phyloP scores from a whole-genome alignment of 2,113 vertebrate species.

The Channa argus region DNA sequence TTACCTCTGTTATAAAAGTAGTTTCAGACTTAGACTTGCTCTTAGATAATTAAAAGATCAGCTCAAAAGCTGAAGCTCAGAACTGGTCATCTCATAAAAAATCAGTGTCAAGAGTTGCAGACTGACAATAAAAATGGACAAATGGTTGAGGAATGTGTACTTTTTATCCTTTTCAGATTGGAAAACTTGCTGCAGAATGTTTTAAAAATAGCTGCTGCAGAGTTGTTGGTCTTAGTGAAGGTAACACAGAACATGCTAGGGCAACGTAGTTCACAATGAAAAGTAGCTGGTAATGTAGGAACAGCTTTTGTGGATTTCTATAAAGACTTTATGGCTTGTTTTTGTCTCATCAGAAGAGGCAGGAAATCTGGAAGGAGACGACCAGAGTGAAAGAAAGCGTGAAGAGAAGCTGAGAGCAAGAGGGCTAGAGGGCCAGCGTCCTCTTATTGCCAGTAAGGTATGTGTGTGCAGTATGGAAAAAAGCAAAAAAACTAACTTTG shows the following conservation, averaged over 20 bases:
- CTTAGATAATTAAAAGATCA: slow-evolving; percentile 30
- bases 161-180: background rate
- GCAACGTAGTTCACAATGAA: too few species aligned
- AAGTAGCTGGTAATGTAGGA: too few species aligned
- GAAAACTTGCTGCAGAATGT: background rate
- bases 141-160: background rate
- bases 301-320: background rate
- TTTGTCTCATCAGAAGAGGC: slow-evolving; percentile 69
- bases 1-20: background rate
- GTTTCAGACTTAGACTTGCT: background rate
- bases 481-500: background rate
- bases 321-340: background rate
- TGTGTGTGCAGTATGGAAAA: background rate
- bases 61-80: slow-evolving; percentile 7
- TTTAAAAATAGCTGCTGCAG: background rate
- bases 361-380: slow-evolving; percentile 59
- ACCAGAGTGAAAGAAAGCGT: slow-evolving; percentile 51
- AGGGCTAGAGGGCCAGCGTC: slow-evolving; percentile 70
- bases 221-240: too few species aligned
- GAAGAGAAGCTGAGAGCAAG: slow-evolving; percentile 61
- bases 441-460: slow-evolving; percentile 74
- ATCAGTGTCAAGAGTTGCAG: slow-evolving; percentile 20
- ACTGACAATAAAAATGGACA: slow-evolving; percentile 5
- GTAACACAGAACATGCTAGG: background rate
- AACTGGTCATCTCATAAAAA: background rate